Evolutionary conservation across 2,888 invertebrate genomes (phyloP).

Genomic region (Drosophila kanekoi): DNA sequence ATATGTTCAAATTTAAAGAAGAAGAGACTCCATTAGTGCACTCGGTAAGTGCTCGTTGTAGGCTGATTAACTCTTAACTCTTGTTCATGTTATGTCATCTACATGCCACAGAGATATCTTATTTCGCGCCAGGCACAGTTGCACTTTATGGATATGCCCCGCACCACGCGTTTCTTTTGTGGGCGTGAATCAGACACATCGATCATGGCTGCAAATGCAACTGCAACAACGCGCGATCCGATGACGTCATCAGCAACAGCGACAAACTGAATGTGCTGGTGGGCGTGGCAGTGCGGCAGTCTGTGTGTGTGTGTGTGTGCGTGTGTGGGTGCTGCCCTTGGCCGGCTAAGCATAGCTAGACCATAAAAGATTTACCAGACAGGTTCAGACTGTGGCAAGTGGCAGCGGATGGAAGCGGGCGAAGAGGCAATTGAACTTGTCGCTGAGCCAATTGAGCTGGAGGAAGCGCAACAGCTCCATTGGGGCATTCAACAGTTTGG

Average conservation of each 20-base stretch:
- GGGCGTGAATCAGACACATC: not conserved
- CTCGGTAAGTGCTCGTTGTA: no score
- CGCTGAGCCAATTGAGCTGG: conserved; percentile 46
- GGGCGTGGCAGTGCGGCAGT: not conserved
- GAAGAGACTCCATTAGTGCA: no score
- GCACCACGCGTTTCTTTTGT: no score
- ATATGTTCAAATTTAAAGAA: no score
- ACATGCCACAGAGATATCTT: no score
- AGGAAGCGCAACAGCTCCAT: conserved; percentile 14
- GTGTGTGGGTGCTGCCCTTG: conserved; percentile 41
- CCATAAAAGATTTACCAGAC: conserved; percentile 28
- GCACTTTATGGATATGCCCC: no score
- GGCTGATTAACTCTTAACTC: no score
- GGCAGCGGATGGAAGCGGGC: not conserved
- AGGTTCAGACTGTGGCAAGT: conserved; percentile 3
- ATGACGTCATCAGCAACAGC: conserved; percentile 40
- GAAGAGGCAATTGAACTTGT: conserved; percentile 54
- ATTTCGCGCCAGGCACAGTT: no score
- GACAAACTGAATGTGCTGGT: not conserved
- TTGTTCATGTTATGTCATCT: no score
- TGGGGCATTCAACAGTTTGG: conserved; percentile 25
- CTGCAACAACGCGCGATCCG: conserved; percentile 15
- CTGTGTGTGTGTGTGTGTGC: conserved; percentile 4
- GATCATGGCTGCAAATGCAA: conserved; percentile 28
- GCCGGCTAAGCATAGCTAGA: conserved; percentile 19